Evolutionary conservation across 2,888 invertebrate genomes (phyloP).

Genomic region (Meloe dianella): DNA sequence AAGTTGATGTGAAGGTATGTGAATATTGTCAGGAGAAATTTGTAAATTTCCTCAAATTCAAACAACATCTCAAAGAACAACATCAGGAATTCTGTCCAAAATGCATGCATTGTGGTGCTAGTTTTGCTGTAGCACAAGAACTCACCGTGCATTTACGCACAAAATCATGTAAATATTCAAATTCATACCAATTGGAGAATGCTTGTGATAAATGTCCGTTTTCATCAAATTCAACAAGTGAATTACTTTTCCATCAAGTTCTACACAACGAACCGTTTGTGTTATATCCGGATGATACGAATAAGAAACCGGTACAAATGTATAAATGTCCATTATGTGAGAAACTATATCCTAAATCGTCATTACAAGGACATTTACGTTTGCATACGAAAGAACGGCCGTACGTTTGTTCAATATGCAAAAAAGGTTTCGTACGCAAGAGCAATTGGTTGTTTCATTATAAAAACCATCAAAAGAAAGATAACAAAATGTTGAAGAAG

Average conservation of each 20-base stretch:
- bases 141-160: conserved; percentile 73
- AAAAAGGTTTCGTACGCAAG: conserved; percentile 69
- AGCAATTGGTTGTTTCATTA: conserved; percentile 70
- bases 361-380: conserved; percentile 72
- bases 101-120: conserved; percentile 74
- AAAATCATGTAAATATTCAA: conserved; percentile 64
- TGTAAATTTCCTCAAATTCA: conserved; percentile 64
- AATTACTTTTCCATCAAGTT: conserved; percentile 75
- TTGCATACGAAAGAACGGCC: conserved; percentile 78
- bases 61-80: conserved; percentile 65
- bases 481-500: conserved; percentile 30
- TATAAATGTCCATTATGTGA: conserved; percentile 74
- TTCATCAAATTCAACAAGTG: conserved; percentile 70
- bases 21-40: conserved; percentile 66
- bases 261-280: conserved; percentile 65
- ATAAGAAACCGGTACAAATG: conserved; percentile 56
- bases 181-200: conserved; percentile 32
- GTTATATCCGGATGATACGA: conserved; percentile 46
- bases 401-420: conserved; percentile 70
- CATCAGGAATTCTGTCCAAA: conserved; percentile 71
- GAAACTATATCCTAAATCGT: conserved; percentile 69
- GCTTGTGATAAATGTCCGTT: conserved; percentile 68
- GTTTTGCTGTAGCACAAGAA: conserved; percentile 76
- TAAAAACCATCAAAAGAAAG: conserved; percentile 61
- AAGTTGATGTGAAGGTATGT: conserved; percentile 63